These are phyloP conservation scores for Theonella swinhoei DNA, from an alignment of 37 sponge, comb jelly and placozoan genomes.

Conservation along the genomic window DNA sequence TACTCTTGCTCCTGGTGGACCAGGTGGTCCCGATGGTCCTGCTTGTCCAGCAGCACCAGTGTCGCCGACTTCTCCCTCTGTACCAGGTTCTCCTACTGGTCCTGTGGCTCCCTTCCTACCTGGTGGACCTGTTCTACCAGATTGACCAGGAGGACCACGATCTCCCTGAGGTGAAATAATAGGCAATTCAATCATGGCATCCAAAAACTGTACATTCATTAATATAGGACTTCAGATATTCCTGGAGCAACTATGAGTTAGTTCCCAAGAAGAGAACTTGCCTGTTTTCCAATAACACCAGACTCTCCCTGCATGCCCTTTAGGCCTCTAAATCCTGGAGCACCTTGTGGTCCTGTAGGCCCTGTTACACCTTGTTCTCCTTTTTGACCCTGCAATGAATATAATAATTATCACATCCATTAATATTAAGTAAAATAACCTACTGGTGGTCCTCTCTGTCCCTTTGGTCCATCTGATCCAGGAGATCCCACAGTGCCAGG, in stretches of 20 bases:
- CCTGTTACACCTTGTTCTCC: conserved; percentile 77
- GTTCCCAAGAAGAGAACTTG: too few species aligned
- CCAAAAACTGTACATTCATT: not conserved
- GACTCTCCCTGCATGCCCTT: conserved; percentile 61
- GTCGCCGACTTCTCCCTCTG: conserved; percentile 34
- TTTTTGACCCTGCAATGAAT: conserved; percentile 46
- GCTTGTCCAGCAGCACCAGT: conserved; percentile 33
- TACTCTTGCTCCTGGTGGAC: conserved; percentile 44
- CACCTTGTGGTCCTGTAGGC: conserved; percentile 57
- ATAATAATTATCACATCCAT: not conserved
- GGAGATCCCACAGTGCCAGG: conserved; percentile 63
- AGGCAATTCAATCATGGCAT: not conserved
- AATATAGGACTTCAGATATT: not conserved
- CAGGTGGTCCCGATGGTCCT: conserved; percentile 54
- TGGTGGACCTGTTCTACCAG: conserved; percentile 36
- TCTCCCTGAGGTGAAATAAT: conserved; percentile 16
- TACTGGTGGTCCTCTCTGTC: conserved; percentile 73
- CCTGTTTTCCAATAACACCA: conserved; percentile 50
- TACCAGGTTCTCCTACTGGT: conserved; percentile 34
- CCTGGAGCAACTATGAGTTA: too few species aligned
- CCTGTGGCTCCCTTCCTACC: conserved; percentile 48
- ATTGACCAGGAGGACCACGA: conserved; percentile 33
- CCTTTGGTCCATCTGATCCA: conserved; percentile 61
- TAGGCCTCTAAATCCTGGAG: conserved; percentile 52
- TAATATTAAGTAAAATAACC: not conserved